Evolutionary conservation across 1,140 invertebrate species (phyloP).

Genomic region (Zaprionus davidi): DNA sequence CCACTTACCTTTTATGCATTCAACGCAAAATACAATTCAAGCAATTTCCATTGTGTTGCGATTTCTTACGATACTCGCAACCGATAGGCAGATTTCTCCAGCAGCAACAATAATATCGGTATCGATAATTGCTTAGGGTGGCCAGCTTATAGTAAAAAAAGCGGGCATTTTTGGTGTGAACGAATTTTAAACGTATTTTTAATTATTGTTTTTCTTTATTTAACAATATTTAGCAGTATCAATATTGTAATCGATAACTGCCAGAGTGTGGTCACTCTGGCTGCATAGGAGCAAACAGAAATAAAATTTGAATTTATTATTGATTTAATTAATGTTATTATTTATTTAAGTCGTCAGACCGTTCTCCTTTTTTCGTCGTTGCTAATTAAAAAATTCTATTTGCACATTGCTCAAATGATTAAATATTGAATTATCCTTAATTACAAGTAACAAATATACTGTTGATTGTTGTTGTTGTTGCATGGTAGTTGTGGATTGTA

Average conservation of each 20-base stretch:
- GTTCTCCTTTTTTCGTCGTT: slow-evolving; percentile 38
- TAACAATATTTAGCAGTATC: too few species aligned
- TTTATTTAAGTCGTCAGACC: slow-evolving; percentile 9
- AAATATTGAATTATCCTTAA: slow-evolving; percentile 67
- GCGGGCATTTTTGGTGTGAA: too few species aligned
- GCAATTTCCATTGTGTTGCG: slow-evolving; percentile 27
- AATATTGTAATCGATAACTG: background rate
- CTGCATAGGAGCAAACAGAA: background rate
- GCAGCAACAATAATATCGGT: background rate
- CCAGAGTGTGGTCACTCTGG: background rate
- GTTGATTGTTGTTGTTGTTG: slow-evolving; percentile 41
- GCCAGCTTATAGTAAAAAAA: background rate
- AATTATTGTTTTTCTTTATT: too few species aligned
- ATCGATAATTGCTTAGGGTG: slow-evolving; percentile 11
- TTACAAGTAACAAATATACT: slow-evolving; percentile 75
- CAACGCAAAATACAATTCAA: slow-evolving; percentile 4
- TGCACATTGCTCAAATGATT: slow-evolving; percentile 58
- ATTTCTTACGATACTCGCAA: slow-evolving; percentile 3
- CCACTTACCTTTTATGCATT: slow-evolving; percentile 48
- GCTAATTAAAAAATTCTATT: slow-evolving; percentile 49
- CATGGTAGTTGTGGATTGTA: background rate
- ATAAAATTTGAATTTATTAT: background rate
- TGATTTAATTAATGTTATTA: background rate
- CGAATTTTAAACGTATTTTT: too few species aligned
- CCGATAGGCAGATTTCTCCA: background rate